Evolutionary conservation across 1,140 invertebrate genomes (phyloP).

Genomic region (Odontomachus brunneus): DNA sequence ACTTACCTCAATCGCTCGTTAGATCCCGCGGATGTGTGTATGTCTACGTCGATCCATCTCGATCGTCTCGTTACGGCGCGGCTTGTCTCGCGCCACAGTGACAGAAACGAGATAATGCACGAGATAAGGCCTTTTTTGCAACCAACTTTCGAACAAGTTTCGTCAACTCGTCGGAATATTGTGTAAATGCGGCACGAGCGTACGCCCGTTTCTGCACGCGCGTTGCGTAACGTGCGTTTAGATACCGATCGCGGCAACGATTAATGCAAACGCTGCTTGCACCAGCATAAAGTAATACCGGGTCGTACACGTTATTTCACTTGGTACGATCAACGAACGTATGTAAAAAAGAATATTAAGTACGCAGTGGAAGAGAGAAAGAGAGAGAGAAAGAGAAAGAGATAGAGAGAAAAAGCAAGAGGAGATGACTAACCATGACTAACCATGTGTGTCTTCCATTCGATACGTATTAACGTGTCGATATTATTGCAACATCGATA

Average conservation of each 20-base stretch:
- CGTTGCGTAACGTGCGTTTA: constrained; percentile 22
- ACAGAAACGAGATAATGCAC: neutral
- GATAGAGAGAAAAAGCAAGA: neutral
- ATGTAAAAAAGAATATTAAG: neutral
- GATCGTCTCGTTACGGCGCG: too few species aligned
- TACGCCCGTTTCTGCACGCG: neutral
- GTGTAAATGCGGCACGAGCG: neutral
- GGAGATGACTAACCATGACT: too few species aligned
- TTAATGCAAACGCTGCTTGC: constrained; percentile 15
- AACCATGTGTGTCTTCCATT: neutral
- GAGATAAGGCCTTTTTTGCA: neutral
- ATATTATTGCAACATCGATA: neutral
- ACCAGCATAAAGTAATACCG: neutral
- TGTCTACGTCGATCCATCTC: neutral
- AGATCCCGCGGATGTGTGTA: neutral
- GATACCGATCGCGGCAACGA: neutral
- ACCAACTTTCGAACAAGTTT: constrained; percentile 13
- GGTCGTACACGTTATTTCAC: neutral
- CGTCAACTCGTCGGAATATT: neutral
- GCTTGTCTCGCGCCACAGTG: neutral
- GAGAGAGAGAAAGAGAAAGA: neutral
- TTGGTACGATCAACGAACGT: neutral
- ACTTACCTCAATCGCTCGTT: constrained; percentile 37
- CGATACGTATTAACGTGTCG: neutral
- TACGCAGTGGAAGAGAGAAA: neutral